Evolutionary conservation across 92 coral and sea anemone genomes (phyloP), one percentile per base, ranked within the genome.

Genomic region (Diadumene lineata): DNA sequence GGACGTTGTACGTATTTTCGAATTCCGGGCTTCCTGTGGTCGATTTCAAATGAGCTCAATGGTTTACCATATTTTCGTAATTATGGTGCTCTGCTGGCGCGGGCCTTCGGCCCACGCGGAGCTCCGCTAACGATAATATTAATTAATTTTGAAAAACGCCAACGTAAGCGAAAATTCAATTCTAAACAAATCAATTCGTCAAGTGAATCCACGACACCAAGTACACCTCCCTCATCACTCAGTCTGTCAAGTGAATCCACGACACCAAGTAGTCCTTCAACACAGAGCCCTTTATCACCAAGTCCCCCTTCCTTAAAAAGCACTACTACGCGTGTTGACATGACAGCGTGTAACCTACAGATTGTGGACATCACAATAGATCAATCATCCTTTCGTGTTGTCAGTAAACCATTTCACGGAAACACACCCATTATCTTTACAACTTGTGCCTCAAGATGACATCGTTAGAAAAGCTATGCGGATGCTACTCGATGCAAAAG

Each of bases 391-490:
- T 21, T 62, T 23, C 26, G 13, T 13, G 10, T 62, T 62, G 31
- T 62, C 28, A 25, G 15, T 13, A 25, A 30, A 25, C n/a, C n/a
- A n/a, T n/a, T n/a, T n/a, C n/a, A n/a, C 7, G 4, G 68, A 13
- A 11, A 30, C 33, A 16, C 32, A 62, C n/a, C 68, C 68, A 11
- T 62, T 62, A 26, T 23, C 33, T 25, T 11, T 62, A 27, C 9
- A 15, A 13, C 30, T 9, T 62, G 13, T 31, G 16, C 68, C 68
- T 4, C 68, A 25, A 25, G 68, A 62, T 11, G 10, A 62, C 68
- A 25, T 62, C 6, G 68, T 62, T 16, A 62, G 68, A 62, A 62
- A 62, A n/a, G 68, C 68, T 7, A 8, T 62, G 6, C 68, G 29
- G 33, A 11, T 62, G 38, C 38, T 62, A 34, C 9, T 9, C 10